Base-by-base conservation (phyloP, 2,888 invertebrate genomes). In the Ennomos fuscantarius region DNA sequence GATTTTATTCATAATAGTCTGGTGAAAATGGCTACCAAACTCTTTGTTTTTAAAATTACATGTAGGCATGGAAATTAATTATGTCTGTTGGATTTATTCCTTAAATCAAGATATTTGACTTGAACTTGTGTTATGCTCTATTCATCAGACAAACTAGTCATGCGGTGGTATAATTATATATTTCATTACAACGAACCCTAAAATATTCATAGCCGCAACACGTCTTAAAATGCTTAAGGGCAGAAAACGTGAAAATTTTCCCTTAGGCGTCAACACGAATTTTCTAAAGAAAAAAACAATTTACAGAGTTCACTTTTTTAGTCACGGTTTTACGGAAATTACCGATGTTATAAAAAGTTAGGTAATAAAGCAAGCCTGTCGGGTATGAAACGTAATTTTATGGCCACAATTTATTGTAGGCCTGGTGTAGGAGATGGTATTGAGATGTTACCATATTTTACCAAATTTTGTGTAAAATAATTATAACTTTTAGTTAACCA, bases 221-320 rank as follows among this genome's bases (percentile, higher is more conserved):
- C 9, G 9, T 13, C 15, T 8, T 13, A 10, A 41, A 40, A 15
- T 39, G 49, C 1, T 40, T 12, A 46, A 47, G 47, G 42, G 39
- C 36, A 52, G 12, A 51, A 46, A 51, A 57, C 32, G 34, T 51
- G 39, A 56, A 60, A 60, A 42, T 35, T 39, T 44, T 34, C 13
- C 58, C 55, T 42, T 33, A 62, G 68, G 67, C 70, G 55, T 66
- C 65, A 63, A 44, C 65, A 58, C 48, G 51, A 71, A 63, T 57
- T 62, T 68, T 52, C 58, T 54, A 46, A 34, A 12, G 9, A 46
- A 61, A 68, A 72, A 57, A 71, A 57, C 66, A 67, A 69, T 72
- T 66, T 64, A 64, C 50, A 39, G 44, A 53, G 69, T 68, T 67
- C 63, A 50, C 55, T 66, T 63, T 67, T 70, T 55, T 48, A 44